phyloP scores from a whole-genome alignment of 2,113 vertebrate genomes.

The Paramormyrops kingsleyae region DNA sequence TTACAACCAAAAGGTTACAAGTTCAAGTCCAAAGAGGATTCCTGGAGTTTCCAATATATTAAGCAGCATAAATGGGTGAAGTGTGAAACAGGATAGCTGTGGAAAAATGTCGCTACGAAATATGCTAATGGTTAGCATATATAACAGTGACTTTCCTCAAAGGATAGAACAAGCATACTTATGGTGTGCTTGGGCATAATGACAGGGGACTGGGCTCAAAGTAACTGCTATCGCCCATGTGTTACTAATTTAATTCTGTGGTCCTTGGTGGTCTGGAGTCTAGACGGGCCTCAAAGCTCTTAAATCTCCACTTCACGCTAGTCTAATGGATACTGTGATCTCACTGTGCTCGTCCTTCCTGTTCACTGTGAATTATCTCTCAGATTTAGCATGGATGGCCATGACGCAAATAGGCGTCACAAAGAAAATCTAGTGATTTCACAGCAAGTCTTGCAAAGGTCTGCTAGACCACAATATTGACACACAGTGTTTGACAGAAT shows the following conservation, averaged over 20 bases:
- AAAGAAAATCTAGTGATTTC: background rate
- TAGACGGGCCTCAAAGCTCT: background rate
- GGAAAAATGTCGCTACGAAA: background rate
- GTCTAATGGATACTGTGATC: background rate
- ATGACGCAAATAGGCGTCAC: background rate
- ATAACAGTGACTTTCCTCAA: background rate
- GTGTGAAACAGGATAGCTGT: conserved; percentile 3
- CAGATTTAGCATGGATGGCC: background rate
- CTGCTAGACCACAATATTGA: background rate
- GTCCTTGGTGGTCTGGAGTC: background rate
- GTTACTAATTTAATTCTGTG: background rate
- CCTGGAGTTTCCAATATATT: background rate
- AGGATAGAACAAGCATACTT: background rate
- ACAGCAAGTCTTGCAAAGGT: background rate
- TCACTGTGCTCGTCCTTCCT: background rate
- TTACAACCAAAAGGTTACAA: background rate
- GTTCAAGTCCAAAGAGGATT: background rate
- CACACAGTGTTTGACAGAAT: background rate
- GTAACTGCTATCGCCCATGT: background rate
- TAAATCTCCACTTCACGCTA: background rate
- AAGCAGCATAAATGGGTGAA: background rate
- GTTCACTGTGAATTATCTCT: background rate
- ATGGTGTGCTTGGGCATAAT: background rate
- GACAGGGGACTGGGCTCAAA: background rate
- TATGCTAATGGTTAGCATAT: background rate